phyloP scores from a whole-genome alignment of 2,888 invertebrate genomes.

The Aphidoletes aphidimyza region DNA sequence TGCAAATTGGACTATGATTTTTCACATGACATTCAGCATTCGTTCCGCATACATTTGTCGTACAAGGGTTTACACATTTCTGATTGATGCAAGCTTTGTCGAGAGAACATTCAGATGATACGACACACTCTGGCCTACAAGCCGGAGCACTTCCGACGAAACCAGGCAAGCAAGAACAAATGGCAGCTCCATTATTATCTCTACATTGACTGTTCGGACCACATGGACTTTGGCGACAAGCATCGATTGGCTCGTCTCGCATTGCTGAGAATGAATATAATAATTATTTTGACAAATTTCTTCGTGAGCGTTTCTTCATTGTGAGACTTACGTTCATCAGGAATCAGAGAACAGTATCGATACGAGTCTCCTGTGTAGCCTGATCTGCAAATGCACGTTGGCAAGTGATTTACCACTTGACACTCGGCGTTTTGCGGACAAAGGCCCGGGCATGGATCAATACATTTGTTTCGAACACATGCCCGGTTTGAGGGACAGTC shows the following conservation, averaged over 20 bases:
- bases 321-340: conserved; percentile 69
- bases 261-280: background rate
- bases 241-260: conserved; percentile 64
- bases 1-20: conserved; percentile 75
- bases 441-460: conserved; percentile 81
- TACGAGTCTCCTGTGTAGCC: conserved; percentile 84
- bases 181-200: conserved; percentile 71
- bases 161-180: conserved; percentile 73
- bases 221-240: conserved; percentile 77
- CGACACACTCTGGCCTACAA: conserved; percentile 77
- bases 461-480: conserved; percentile 78
- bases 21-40: conserved; percentile 75
- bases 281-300: background rate
- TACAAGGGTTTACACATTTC: conserved; percentile 78
- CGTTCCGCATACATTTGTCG: conserved; percentile 76
- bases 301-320: background rate
- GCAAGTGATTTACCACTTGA: conserved; percentile 78
- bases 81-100: conserved; percentile 75
- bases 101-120: conserved; percentile 75
- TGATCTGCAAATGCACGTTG: conserved; percentile 75
- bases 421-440: conserved; percentile 81
- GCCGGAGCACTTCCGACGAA: conserved; percentile 77
- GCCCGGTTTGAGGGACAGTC: conserved; percentile 78
- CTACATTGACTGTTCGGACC: conserved; percentile 77
- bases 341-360: conserved; percentile 70